Evolutionary conservation across 2,797 vertebrate species (phyloP).

Genomic region (Sarcophilus harrisii): DNA sequence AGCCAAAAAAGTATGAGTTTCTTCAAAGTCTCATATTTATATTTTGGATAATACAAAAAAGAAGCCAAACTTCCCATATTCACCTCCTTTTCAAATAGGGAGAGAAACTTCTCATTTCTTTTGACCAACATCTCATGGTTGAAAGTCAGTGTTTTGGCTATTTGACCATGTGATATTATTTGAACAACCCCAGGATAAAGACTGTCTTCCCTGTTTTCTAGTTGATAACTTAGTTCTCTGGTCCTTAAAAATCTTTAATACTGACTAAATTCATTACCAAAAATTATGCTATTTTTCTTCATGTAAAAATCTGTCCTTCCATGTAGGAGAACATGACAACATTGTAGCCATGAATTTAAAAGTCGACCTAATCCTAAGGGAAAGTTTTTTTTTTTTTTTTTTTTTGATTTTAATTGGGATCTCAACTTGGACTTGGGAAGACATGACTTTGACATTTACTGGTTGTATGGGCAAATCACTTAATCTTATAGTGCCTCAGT

Average conservation of each 20-base stretch:
- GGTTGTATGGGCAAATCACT: not conserved
- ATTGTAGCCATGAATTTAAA: not conserved
- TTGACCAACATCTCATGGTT: slow-evolving; percentile 78
- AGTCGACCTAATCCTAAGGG: not conserved
- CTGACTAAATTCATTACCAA: slow-evolving; percentile 76
- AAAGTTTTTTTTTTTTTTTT: not conserved
- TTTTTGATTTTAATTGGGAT: too few relatives aligned
- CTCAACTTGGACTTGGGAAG: not conserved
- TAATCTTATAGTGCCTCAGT: not conserved
- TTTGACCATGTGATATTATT: slow-evolving; percentile 83
- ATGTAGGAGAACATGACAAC: slow-evolving; percentile 65
- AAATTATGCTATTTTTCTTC: slow-evolving; percentile 70
- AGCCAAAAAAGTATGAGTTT: not conserved
- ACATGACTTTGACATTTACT: not conserved
- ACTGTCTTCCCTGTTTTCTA: slow-evolving; percentile 82
- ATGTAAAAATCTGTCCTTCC: slow-evolving; percentile 73
- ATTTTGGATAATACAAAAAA: slow-evolving; percentile 59
- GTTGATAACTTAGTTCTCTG: slow-evolving; percentile 72
- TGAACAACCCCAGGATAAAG: slow-evolving; percentile 84
- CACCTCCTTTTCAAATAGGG: slow-evolving; percentile 69
- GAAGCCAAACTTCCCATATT: slow-evolving; percentile 62
- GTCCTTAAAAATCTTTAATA: slow-evolving; percentile 69
- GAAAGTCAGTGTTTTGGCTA: slow-evolving; percentile 73
- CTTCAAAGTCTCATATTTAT: slow-evolving; percentile 22
- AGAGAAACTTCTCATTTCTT: slow-evolving; percentile 72